phyloP scores from a whole-genome alignment of 2,888 invertebrate species.

The Amphimallon solstitiale region DNA sequence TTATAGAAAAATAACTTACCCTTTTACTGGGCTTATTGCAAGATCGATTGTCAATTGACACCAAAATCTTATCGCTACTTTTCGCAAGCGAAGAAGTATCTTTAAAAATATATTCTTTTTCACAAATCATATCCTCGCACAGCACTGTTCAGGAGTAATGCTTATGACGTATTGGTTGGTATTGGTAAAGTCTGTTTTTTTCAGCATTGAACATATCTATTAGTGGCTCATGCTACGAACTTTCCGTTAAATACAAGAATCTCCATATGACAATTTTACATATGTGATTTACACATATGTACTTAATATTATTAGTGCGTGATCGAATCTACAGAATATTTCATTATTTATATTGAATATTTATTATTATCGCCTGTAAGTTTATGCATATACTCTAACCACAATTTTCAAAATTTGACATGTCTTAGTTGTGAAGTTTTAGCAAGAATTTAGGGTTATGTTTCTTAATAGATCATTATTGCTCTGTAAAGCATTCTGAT shows the following conservation, averaged over 20 bases:
- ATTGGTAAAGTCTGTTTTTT: conserved; percentile 34
- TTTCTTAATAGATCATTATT: not conserved
- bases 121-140: conserved; percentile 36
- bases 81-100: conserved; percentile 49
- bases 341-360: no score
- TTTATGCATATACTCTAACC: no score
- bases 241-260: not conserved
- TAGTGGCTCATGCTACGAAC: conserved; percentile 9
- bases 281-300: no score
- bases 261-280: no score
- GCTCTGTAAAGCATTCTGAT: not conserved
- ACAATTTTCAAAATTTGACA: no score
- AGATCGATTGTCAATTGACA: conserved; percentile 71
- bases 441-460: conserved; percentile 20
- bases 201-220: conserved; percentile 10
- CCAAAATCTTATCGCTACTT: conserved; percentile 53
- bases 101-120: conserved; percentile 42
- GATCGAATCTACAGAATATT: no score
- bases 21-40: conserved; percentile 75
- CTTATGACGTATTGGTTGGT: conserved; percentile 35
- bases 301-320: no score
- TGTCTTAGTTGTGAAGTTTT: no score
- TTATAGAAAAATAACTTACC: conserved; percentile 63
- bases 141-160: conserved; percentile 29
- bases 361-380: no score